phyloP scores from a whole-genome alignment of 2,113 vertebrate species.

The Xenopus laevis region DNA sequence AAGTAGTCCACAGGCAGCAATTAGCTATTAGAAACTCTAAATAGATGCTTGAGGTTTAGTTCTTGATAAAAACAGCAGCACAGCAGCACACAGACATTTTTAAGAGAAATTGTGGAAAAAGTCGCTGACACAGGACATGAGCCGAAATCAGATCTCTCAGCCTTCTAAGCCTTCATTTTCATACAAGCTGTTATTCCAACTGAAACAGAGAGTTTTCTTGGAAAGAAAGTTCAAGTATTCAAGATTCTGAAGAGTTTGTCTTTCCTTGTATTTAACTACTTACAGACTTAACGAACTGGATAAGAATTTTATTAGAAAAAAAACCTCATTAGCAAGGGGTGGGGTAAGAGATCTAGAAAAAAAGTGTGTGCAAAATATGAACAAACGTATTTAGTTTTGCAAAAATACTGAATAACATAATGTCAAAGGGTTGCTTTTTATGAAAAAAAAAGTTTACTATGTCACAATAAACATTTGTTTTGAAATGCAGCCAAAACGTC shows the following conservation, averaged over 20 bases:
- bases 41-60: constrained; percentile 25
- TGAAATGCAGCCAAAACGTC: too few species aligned
- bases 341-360: too few species aligned
- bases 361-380: too few species aligned
- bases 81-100: constrained; percentile 20
- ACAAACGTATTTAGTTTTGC: too few species aligned
- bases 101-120: constrained; percentile 36
- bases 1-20: constrained; percentile 21
- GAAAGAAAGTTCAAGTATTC: constrained; percentile 35
- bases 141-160: constrained; percentile 41
- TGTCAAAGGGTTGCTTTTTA: too few species aligned
- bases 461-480: too few species aligned
- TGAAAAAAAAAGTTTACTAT: too few species aligned
- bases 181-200: constrained; percentile 38
- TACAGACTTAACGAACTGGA: too few species aligned
- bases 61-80: constrained; percentile 26
- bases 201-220: constrained; percentile 42
- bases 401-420: too few species aligned
- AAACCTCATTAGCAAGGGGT: too few species aligned
- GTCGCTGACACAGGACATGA: constrained; percentile 34
- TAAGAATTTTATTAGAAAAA: too few species aligned
- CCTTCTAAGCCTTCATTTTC: constrained; percentile 38
- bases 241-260: constrained; percentile 26
- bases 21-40: constrained; percentile 21
- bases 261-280: constrained; percentile 23